Percentiles rank a stretch among this genome's conserved stretches.
These are phyloP conservation scores for Zeuzera pyrina DNA, from an alignment of 2,888 invertebrate species.

Conservation along the genomic window DNA sequence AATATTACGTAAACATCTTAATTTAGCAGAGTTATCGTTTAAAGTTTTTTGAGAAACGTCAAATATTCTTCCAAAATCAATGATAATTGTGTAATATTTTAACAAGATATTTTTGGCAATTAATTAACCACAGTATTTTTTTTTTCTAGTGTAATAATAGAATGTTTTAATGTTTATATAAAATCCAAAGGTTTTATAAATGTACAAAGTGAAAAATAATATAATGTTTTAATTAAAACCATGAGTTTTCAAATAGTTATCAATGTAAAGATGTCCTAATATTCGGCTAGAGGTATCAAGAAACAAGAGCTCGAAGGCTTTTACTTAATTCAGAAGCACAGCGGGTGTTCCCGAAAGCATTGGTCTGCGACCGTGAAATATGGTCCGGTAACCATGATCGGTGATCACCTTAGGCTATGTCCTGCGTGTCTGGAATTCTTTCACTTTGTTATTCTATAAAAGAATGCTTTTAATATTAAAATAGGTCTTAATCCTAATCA, in stretches of 20 bases:
- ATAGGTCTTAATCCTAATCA: too few relatives aligned
- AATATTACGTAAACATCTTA: too few relatives aligned
- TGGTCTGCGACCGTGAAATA: slow-evolving; percentile 62
- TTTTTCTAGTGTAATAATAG: too few relatives aligned
- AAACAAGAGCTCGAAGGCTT: slow-evolving; percentile 79
- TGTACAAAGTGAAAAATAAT: not conserved
- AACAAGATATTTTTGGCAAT: too few relatives aligned
- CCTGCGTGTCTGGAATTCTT: slow-evolving; percentile 59
- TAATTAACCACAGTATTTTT: too few relatives aligned
- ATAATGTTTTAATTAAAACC: not conserved
- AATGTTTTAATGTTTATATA: not conserved
- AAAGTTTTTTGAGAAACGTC: too few relatives aligned
- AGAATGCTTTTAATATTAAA: not conserved
- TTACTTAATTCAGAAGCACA: slow-evolving; percentile 82
- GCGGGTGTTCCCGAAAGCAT: slow-evolving; percentile 76
- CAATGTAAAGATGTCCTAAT: slow-evolving; percentile 28
- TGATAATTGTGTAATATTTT: too few relatives aligned
- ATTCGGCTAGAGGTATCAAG: slow-evolving; percentile 58
- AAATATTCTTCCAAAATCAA: too few relatives aligned
- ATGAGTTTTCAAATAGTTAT: not conserved
- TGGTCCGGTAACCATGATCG: slow-evolving; percentile 45
- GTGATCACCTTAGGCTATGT: slow-evolving; percentile 53
- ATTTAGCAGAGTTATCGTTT: too few relatives aligned
- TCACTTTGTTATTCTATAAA: slow-evolving; percentile 28
- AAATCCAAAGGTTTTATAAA: not conserved